Evolutionary conservation across 2,113 vertebrate species (phyloP), one percentile per base, ranked within the genome.

Genomic region (Rhea americana): DNA sequence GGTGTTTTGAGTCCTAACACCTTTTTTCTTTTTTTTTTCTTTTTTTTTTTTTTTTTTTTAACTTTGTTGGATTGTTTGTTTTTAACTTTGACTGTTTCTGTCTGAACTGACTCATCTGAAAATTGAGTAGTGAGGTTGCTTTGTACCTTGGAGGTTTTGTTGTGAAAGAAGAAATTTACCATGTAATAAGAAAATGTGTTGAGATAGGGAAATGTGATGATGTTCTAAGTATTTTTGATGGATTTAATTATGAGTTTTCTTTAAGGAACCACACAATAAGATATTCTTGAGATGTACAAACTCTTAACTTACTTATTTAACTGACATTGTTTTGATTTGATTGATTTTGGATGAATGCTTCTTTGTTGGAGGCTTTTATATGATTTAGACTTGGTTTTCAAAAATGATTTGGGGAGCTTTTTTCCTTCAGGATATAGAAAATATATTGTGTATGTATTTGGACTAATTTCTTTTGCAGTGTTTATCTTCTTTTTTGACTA

Each of bases 371-470:
- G 68, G 85, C 86, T 91, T 96, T 93, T 89, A 78, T 94, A 67
- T 95, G 95, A 89, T 96, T 95, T 94, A 78, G 85, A 72, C 87
- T 91, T 91, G 56, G 76, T 87, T 96, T 97, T 95, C 90, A 91
- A 87, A 96, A 93, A 63, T 51, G 74, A 92, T 85, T 82, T 68
- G 82, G 85, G 89, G 89, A 90, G 66, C 51, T 53, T 85, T 95
- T 93, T 93, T 85, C 58, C 94, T 41, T 89, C 65, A 78, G 94
- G 93, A 71, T 92, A 81, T 39, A 77, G 59, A 20, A 89, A 94
- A 92, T 96, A 88, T 73, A 53, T 96, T 91, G 85, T 88, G 85
- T 56, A 37, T 89, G 59, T 88, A 53, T 51, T 95, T 95, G 85
- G 70, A 26, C 82, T 94, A 87, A 41, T 58, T 89, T 91, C 59